Conservation (phyloP, 2,113 vertebrate genomes). For the Hemichromis elongatus region DNA sequence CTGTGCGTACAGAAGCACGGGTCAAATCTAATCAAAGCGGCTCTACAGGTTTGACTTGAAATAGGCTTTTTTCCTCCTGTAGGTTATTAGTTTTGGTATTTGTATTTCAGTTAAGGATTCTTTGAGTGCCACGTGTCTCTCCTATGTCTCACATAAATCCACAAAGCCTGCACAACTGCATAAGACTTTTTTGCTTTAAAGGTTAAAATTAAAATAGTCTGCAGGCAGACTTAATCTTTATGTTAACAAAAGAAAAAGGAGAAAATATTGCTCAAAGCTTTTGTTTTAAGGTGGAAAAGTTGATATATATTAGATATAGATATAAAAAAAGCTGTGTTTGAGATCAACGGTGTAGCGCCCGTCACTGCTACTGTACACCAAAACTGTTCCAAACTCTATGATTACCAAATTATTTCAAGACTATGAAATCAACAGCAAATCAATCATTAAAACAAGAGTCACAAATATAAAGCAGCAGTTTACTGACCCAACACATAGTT, state of each 20-base stretch:
- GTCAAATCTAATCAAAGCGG: background rate
- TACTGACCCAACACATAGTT: background rate
- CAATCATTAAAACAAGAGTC: background rate
- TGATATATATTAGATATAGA: background rate
- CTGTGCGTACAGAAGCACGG: background rate
- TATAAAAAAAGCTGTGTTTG: background rate
- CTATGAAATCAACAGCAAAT: background rate
- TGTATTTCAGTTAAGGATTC: background rate
- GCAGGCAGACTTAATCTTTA: background rate
- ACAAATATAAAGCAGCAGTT: background rate
- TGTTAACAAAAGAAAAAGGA: background rate
- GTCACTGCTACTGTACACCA: background rate
- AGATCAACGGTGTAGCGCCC: background rate
- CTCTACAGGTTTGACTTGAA: background rate
- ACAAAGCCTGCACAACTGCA: background rate
- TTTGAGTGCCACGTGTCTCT: background rate
- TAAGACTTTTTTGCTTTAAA: accelerated
- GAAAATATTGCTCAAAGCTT: background rate
- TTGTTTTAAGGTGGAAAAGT: background rate
- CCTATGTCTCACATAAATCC: background rate
- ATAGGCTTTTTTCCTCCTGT: background rate
- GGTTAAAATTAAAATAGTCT: background rate
- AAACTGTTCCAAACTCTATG: background rate
- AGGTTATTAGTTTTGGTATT: background rate
- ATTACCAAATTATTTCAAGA: background rate